phyloP scores from a whole-genome alignment of 92 coral and sea anemone genomes.

The Heteractis magnifica region DNA sequence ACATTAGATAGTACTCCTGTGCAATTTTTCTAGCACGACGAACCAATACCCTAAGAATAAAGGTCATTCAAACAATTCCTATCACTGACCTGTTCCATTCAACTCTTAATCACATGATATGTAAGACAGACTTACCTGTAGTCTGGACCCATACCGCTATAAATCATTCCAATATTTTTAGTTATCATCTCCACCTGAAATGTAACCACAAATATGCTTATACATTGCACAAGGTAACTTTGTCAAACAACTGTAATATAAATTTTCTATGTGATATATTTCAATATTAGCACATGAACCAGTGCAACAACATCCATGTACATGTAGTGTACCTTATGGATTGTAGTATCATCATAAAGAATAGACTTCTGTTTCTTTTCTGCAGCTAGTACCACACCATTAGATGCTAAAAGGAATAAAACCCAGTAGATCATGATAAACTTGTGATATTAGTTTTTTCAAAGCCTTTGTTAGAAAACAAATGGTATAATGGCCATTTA shows the following conservation, averaged over 20 bases:
- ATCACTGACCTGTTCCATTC: background rate
- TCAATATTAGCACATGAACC: no score
- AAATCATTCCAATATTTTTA: constrained; percentile 90
- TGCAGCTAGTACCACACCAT: constrained; percentile 98
- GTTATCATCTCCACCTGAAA: constrained; percentile 92
- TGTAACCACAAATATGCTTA: background rate
- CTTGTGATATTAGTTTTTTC: no score
- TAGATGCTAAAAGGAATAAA: constrained; percentile 62
- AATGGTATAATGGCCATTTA: no score
- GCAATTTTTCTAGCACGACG: constrained; percentile 98
- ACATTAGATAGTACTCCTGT: constrained; percentile 85
- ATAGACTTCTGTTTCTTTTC: constrained; percentile 98
- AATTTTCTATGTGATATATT: no score
- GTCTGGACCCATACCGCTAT: constrained; percentile 99
- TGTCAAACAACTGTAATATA: background rate
- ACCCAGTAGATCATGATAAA: no score
- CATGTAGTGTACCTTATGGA: constrained; percentile 67
- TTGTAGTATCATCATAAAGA: constrained; percentile 92
- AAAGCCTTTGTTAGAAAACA: no score
- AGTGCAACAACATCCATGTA: no score
- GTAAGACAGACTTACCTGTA: constrained; percentile 62
- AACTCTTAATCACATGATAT: background rate
- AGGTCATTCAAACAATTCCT: background rate
- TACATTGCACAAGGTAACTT: background rate
- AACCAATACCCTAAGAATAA: constrained; percentile 67